Conservation (phyloP, 2,888 invertebrate genomes). For the Orgyia antiqua region DNA sequence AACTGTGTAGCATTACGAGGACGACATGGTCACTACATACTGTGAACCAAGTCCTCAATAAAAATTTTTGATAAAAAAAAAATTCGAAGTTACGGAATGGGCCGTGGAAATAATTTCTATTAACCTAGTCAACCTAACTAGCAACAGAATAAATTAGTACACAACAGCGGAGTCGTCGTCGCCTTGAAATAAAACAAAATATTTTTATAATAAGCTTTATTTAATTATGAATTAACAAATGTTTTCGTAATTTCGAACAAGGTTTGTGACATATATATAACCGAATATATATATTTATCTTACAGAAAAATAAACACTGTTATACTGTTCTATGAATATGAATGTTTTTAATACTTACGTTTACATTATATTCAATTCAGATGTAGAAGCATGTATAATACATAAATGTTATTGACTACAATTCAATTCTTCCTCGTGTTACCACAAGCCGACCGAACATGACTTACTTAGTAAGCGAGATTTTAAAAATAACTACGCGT, state of each 20-base stretch:
- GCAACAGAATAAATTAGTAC: too few species aligned
- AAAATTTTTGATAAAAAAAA: too few species aligned
- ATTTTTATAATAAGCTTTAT: slow-evolving; percentile 79
- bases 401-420: slow-evolving; percentile 72
- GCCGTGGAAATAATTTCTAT: too few species aligned
- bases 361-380: slow-evolving; percentile 71
- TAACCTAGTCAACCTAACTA: too few species aligned
- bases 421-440: slow-evolving; percentile 60
- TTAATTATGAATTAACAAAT: slow-evolving; percentile 79
- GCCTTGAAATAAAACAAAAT: slow-evolving; percentile 73
- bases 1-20: too few species aligned
- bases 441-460: slow-evolving; percentile 63
- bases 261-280: slow-evolving; percentile 73
- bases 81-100: too few species aligned
- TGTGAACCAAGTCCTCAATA: too few species aligned
- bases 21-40: too few species aligned
- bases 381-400: slow-evolving; percentile 74
- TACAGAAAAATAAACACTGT: slow-evolving; percentile 74
- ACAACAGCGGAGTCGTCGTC: too few species aligned
- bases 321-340: slow-evolving; percentile 75
- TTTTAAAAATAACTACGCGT: slow-evolving; percentile 57
- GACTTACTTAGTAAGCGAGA: slow-evolving; percentile 71
- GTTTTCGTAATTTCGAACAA: slow-evolving; percentile 76
- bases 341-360: slow-evolving; percentile 71
- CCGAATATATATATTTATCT: slow-evolving; percentile 30